Evolutionary conservation across 2,797 vertebrate species (phyloP).

Genomic region (Channa striata): DNA sequence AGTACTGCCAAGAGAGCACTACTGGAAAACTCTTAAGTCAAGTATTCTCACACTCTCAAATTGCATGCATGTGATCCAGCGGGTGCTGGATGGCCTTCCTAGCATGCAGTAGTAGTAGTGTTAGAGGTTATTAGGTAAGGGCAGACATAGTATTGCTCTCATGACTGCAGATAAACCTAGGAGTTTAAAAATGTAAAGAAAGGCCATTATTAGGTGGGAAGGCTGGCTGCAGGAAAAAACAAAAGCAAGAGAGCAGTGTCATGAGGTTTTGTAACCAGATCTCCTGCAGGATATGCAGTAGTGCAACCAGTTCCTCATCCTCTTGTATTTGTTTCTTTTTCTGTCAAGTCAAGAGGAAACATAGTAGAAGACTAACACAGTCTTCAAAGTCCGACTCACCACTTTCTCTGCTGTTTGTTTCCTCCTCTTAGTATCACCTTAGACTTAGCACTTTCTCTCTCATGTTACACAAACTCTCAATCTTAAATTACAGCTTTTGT

Average conservation of each 20-base stretch:
- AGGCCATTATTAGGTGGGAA: slow-evolving; percentile 33
- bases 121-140: slow-evolving; percentile 26
- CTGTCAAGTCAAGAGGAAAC: slow-evolving; percentile 62
- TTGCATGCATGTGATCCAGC: slow-evolving; percentile 56
- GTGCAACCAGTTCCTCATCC: slow-evolving; percentile 8
- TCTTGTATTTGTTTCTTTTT: slow-evolving; percentile 40
- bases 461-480: slow-evolving; percentile 56
- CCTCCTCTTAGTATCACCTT: slow-evolving; percentile 47
- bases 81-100: slow-evolving; percentile 21
- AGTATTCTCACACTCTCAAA: slow-evolving; percentile 56
- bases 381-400: slow-evolving; percentile 51
- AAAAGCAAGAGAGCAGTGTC: slow-evolving; percentile 63
- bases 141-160: slow-evolving; percentile 21
- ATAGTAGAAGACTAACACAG: slow-evolving; percentile 55
- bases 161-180: slow-evolving; percentile 31
- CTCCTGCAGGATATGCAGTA: slow-evolving; percentile 53
- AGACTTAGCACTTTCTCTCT: slow-evolving; percentile 52
- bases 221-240: slow-evolving; percentile 46
- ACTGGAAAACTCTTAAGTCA: slow-evolving; percentile 56
- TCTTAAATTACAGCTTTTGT: slow-evolving; percentile 66
- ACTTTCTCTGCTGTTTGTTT: slow-evolving; percentile 48
- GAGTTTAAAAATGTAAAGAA: slow-evolving; percentile 65
- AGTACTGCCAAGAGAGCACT: slow-evolving; percentile 27
- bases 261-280: slow-evolving; percentile 64
- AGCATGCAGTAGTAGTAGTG: slow-evolving; percentile 14